Base-by-base conservation (phyloP, 1,140 invertebrate species). In the Pissodes strobi region DNA sequence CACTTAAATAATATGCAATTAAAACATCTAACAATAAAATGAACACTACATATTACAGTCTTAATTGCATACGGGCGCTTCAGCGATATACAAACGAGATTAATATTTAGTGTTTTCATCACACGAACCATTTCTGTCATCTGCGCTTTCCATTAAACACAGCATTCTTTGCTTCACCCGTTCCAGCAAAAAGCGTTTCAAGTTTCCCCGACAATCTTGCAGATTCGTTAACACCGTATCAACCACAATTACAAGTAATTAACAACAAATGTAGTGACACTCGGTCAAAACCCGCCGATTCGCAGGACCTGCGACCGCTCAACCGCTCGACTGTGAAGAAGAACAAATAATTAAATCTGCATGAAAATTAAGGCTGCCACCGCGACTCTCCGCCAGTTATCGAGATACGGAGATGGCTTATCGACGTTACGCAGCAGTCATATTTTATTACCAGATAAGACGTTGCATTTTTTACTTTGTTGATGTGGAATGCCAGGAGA, bases 341-440 rank as follows among this genome's bases (percentile, higher is more conserved):
- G 22, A 25, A 25, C 22, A 49, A 52, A 52, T 52, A 52, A 52
- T 52, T 52, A 52, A 52, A 52, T 52, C 49, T 15, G 49, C 49
- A 34, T 52, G 23, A 34, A 52, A 52, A 52, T 52, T 52, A 34
- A 34, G 17, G 27, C 49, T 37, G 49, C 23, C 27, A 15, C 49
- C 17, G 49, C 49, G 6, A 27, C 25, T 37, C 49, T 52, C 25
- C 6, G 13, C 13, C 49, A 37, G 49, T 34, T 52, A 52, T 52
- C 49, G 49, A 52, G 49, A 52, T 37, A 30, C 18, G 49, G 30
- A 30, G 49, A 52, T 52, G 49, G 49, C 49, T 52, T 52, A 52
- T 52, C 49, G 49, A 52, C 49, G 49, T 52, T 52, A 52, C 49
- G 49, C 49, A 52, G 49, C 49, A 52, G 49, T 52, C 49, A 21